Base-by-base conservation (phyloP, 2,888 invertebrate species). In the Torymus tubicola region DNA sequence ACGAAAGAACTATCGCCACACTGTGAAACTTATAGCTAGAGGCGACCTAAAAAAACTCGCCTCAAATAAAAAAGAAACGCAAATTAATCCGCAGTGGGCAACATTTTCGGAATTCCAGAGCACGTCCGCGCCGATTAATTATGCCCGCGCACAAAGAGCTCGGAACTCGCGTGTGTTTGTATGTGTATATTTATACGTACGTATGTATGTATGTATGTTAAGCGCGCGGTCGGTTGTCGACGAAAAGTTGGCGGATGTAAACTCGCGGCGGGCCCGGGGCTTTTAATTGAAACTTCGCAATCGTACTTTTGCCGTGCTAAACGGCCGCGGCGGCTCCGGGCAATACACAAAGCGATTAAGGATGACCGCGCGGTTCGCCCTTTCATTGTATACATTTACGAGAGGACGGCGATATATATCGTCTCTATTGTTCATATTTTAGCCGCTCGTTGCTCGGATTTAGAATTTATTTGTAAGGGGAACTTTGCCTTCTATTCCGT, bases 211-310 rank as follows among this genome's bases (percentile, higher is more conserved):
- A 31, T 31, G 31, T 31, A 31, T 31, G 31, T 31, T 31, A 31
- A 31, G 31, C 16, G 31, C 42, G 61, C 57, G 60, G 13, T 42
- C 18, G 5, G 31, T 31, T 31, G 31, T 31, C 69, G 57, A 1
- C 31, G 63, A 63, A 73, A 74, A 74, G 57, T 74, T 74, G 57
- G 42, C 70, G 70, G 14, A 64, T 64, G 72, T 64, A 65, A 74
- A 74, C 65, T 55, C 16, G 14, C 14, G 21, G 31, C 31, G 13
- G 21, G 52, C 21, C 10, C n/a, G 18, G 2, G 65, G 67, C 74
- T 67, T 75, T 67, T 52, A 75, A 75, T 75, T 75, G 74, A 75
- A 75, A 75, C 74, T 75, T 75, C 16, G 74, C 52, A 52, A 60
- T 67, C 24, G 67, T 60, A 67, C 50, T 75, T 67, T 75, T 57